These are phyloP conservation scores for Calcarius lapponicus DNA, from an alignment of 2,797 vertebrate genomes.

Conservation along the genomic window DNA sequence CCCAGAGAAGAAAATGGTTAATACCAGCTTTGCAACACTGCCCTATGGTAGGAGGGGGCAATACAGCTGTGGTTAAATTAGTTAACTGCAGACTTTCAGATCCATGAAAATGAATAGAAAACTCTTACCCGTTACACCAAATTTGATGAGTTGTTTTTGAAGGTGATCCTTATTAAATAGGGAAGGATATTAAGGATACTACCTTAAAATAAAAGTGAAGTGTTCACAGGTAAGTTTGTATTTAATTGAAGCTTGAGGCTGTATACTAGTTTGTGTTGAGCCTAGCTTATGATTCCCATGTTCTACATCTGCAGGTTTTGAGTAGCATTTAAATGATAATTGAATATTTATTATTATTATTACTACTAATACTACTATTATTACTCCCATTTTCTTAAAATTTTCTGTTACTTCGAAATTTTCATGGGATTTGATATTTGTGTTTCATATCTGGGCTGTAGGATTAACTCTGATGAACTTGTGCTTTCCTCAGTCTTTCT, in stretches of 20 bases:
- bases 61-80: neutral
- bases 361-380: no score
- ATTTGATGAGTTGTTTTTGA: neutral
- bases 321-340: neutral
- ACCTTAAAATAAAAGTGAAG: neutral
- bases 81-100: neutral
- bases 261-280: neutral
- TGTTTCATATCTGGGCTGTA: neutral
- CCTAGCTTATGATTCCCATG: neutral
- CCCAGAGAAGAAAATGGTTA: neutral
- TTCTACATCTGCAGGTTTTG: neutral
- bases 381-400: neutral
- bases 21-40: neutral
- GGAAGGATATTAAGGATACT: neutral
- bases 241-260: neutral
- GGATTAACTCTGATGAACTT: neutral
- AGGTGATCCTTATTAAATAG: neutral
- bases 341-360: neutral
- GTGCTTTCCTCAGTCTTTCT: neutral
- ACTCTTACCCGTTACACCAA: neutral
- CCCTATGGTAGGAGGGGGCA: neutral
- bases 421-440: neutral
- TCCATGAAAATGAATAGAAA: neutral
- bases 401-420: neutral
- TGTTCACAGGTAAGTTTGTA: neutral